phyloP scores from a whole-genome alignment of 2,113 vertebrate species.

The Cyanoliseus patagonus region DNA sequence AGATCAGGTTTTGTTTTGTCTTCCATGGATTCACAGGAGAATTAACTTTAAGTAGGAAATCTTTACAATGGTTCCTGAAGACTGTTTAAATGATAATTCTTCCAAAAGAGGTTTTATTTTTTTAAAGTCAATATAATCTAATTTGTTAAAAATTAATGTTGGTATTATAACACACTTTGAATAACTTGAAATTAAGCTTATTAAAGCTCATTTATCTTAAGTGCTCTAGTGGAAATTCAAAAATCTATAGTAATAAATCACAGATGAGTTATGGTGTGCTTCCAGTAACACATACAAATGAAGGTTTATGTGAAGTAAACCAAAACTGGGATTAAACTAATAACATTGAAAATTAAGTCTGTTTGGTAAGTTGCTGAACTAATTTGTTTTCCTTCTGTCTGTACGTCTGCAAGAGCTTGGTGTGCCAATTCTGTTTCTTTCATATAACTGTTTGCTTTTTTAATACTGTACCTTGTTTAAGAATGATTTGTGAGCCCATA shows the following conservation, averaged over 20 bases:
- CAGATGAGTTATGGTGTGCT: conserved; percentile 10
- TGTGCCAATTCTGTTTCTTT: background rate
- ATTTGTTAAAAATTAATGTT: conserved; percentile 63
- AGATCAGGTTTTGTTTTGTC: background rate
- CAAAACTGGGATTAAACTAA: conserved; percentile 4
- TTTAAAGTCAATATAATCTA: conserved; percentile 38
- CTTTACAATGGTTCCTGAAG: background rate
- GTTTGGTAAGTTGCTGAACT: background rate
- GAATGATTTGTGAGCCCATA: background rate
- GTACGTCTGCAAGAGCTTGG: background rate
- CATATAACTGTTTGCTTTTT: background rate
- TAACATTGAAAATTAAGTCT: conserved; percentile 23
- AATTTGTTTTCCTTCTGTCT: background rate
- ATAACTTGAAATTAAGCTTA: conserved; percentile 58
- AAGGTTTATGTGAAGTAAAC: conserved; percentile 15
- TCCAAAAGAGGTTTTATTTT: conserved; percentile 10
- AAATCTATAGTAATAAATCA: conserved; percentile 61
- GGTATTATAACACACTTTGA: conserved; percentile 30
- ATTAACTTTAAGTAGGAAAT: background rate
- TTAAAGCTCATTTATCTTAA: conserved; percentile 62
- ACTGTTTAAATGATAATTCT: conserved; percentile 30
- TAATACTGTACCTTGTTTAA: background rate
- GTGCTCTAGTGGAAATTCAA: conserved; percentile 22
- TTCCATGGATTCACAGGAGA: background rate
- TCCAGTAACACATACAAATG: conserved; percentile 28